Percentiles rank a stretch among this genome's conserved stretches.
Evolutionary conservation across 2,888 invertebrate genomes (phyloP).

Genomic region (Oligia latruncula): DNA sequence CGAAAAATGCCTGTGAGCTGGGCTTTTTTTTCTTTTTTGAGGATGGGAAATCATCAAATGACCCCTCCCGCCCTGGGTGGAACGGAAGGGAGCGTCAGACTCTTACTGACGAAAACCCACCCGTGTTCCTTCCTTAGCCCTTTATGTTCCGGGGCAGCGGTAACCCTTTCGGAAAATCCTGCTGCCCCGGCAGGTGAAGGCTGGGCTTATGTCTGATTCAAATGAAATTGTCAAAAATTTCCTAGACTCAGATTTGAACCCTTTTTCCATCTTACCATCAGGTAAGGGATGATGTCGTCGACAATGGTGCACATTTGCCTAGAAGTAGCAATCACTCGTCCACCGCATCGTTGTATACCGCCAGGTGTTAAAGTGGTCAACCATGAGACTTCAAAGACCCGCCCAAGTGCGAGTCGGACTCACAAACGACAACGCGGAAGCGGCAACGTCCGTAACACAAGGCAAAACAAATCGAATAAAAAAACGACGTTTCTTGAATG

Average conservation of each 20-base stretch:
- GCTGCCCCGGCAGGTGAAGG: no score
- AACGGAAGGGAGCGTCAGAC: no score
- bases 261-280: background rate
- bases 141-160: no score
- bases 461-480: background rate
- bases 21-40: no score
- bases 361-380: background rate
- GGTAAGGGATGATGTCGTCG: background rate
- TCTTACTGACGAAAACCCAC: no score
- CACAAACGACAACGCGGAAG: background rate
- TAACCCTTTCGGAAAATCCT: no score
- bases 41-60: no score
- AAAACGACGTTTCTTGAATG: background rate
- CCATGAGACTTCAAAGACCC: background rate
- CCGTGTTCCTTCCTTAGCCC: no score
- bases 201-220: background rate
- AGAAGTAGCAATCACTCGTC: background rate
- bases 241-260: background rate
- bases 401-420: background rate
- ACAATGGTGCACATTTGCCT: background rate
- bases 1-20: constrained; percentile 4
- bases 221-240: background rate
- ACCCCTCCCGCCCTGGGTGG: no score
- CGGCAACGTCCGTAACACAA: background rate
- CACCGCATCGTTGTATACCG: background rate